These are phyloP conservation scores for Callocephalon fimbriatum DNA, from an alignment of 2,113 vertebrate genomes.

Conservation along the genomic window DNA sequence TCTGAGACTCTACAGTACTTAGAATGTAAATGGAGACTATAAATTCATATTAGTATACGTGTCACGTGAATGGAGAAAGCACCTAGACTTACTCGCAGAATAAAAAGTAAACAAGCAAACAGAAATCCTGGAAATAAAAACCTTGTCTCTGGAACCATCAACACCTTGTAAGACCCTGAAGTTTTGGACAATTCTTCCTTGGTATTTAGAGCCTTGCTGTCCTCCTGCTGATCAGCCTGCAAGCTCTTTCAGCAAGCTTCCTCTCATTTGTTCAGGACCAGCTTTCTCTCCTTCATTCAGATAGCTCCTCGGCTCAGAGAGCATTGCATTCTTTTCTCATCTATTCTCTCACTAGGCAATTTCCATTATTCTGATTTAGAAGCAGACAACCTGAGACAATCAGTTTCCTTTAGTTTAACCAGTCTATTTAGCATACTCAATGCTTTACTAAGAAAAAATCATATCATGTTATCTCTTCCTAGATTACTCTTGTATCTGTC, in stretches of 20 bases:
- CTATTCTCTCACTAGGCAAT: background rate
- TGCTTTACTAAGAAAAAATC: background rate
- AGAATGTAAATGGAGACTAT: background rate
- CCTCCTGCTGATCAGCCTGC: background rate
- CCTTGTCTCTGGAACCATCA: fast-evolving
- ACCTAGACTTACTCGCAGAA: background rate
- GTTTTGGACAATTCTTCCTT: background rate
- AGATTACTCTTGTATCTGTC: background rate
- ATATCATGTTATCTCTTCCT: background rate
- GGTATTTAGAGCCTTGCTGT: background rate
- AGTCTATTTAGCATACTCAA: background rate
- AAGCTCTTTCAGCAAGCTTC: background rate
- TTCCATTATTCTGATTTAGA: background rate
- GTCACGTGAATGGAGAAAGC: background rate
- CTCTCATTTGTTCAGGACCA: background rate
- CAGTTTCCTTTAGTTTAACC: background rate
- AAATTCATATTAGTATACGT: background rate
- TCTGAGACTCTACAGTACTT: background rate
- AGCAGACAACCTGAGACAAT: background rate
- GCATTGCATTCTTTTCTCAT: background rate
- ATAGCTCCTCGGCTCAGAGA: background rate
- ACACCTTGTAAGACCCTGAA: background rate
- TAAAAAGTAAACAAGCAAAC: background rate
- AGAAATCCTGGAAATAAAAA: background rate
- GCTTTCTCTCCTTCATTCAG: background rate